A percentile compares a stretch with the other conserved stretches of the same genome.
These are phyloP conservation scores for Takifugu flavidus DNA, from an alignment of 2,113 vertebrate genomes.

Conservation along the genomic window DNA sequence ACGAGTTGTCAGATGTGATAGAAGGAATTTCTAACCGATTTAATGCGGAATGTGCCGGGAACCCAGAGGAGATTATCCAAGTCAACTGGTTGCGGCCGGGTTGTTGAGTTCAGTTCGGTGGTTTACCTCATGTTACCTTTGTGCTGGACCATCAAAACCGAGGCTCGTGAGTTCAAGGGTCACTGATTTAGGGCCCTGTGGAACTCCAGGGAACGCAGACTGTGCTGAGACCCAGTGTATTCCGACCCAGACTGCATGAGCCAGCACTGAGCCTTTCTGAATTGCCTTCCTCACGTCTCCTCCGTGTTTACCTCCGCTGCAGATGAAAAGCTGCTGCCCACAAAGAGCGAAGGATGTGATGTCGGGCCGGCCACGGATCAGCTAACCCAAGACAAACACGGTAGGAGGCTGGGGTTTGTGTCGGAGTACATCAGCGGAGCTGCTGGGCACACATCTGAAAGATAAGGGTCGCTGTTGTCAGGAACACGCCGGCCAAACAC, in stretches of 20 bases:
- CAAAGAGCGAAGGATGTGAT: conserved; percentile 60
- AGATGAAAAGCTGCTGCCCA: conserved; percentile 52
- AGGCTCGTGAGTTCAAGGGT: conserved; percentile 25
- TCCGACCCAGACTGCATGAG: too few species aligned
- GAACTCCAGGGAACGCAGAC: conserved; percentile 19
- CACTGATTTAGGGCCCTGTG: conserved; percentile 24
- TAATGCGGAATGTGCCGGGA: background rate
- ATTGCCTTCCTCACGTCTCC: conserved; percentile 12
- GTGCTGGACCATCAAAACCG: too few species aligned
- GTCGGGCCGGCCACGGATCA: conserved; percentile 54
- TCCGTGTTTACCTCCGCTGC: conserved; percentile 36
- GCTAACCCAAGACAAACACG: conserved; percentile 59
- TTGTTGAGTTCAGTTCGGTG: too few species aligned
- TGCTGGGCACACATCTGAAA: conserved; percentile 23
- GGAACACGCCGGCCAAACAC: conserved; percentile 12
- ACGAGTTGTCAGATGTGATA: background rate
- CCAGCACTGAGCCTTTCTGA: too few species aligned
- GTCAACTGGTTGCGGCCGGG: too few species aligned
- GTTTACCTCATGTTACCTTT: too few species aligned
- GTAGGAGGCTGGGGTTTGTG: conserved; percentile 50
- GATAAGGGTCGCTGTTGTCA: conserved; percentile 42
- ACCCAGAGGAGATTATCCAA: too few species aligned
- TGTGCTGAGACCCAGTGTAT: too few species aligned
- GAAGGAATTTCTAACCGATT: background rate
- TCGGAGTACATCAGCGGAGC: conserved; percentile 19